Base-by-base conservation (phyloP, 1,140 invertebrate species). In the Prorops nasuta region DNA sequence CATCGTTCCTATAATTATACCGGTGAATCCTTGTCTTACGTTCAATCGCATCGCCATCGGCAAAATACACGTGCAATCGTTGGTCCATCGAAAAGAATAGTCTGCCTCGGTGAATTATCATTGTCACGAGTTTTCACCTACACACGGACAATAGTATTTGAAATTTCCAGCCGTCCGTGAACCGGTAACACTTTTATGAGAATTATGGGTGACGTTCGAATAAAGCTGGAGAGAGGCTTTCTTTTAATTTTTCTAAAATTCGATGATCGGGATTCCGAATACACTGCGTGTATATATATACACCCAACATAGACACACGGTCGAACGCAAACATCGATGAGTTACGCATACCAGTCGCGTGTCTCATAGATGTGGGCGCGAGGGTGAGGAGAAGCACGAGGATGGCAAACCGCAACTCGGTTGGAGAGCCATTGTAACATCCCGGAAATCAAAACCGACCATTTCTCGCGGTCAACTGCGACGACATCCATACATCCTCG, bases 181-280 rank as follows among this genome's bases (percentile, higher is more conserved):
- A 28, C 31, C 36, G 37, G 36, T 58, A 49, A 54, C 31, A 58
- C 31, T 58, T 54, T 47, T 42, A 44, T 21, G 34, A 49, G 53
- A 36, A 37, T 34, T 45, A 47, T 45, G 40, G n/a, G n/a, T n/a
- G n/a, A n/a, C n/a, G n/a, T n/a, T n/a, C n/a, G n/a, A n/a, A n/a
- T n/a, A n/a, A n/a, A n/a, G n/a, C n/a, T n/a, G n/a, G n/a, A n/a
- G n/a, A n/a, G n/a, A n/a, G n/a, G n/a, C n/a, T n/a, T n/a, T n/a
- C n/a, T 56, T 66, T 66, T 66, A 56, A 60, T 60, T 60, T 60
- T 60, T 53, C 49, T 56, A 56, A 56, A 60, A 60, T 60, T 60
- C 57, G 44, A 60, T 60, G 56, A 36, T 19, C 24, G 8, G n/a
- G n/a, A n/a, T n/a, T n/a, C n/a, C n/a, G n/a, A n/a, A n/a, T n/a